Base-by-base conservation (phyloP, 35 echinoderm and acorn worm species). In the Apostichopus californicus region DNA sequence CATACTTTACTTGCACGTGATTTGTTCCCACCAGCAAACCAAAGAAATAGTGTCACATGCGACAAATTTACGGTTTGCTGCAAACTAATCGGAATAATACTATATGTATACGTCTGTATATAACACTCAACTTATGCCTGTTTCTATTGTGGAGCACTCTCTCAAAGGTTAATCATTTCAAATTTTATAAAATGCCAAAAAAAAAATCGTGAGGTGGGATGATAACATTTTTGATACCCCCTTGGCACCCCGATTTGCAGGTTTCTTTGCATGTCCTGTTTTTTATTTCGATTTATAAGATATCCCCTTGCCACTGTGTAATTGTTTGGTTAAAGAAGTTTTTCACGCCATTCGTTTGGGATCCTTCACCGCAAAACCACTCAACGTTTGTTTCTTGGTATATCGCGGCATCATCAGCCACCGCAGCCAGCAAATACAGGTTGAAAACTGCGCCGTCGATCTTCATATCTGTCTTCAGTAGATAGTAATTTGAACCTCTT, bases 401-500 rank as follows among this genome's bases (percentile, higher is more conserved):
- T 61, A 61, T 9, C 6, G 58, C 7, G 58, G 12, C 34, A 46
- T 46, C 34, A 46, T 46, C 34, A 46, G 34, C 2, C 34, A 46
- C 1, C 28, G 34, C 34, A 61, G 58, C 58, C 12, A 8, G 7
- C 8, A 61, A 61, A 61, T 61, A 20, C 71, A 20, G 71, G 71
- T 22, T 75, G 13, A 75, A 75, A 75, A 18, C 64, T 68, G 17
- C 71, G 71, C 71, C n/a, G 71, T 58, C 81, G 57, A 23, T 57
- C 81, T 85, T 58, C 54, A 85, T 85, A 56, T 18, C 81, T 58
- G 56, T 85, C 81, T 85, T 58, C 81, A 18, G 55, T 21, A 85
- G 81, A 85, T 59, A 85, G 81, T 85, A 85, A 85, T 85, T 85
- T 58, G 81, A 85, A 85, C 81, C 81, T 85, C 24, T 58, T 85